Percentiles rank a stretch among this genome's conserved stretches.
phyloP scores from a whole-genome alignment of 2,113 vertebrate species.

The Turdus rufiventris region DNA sequence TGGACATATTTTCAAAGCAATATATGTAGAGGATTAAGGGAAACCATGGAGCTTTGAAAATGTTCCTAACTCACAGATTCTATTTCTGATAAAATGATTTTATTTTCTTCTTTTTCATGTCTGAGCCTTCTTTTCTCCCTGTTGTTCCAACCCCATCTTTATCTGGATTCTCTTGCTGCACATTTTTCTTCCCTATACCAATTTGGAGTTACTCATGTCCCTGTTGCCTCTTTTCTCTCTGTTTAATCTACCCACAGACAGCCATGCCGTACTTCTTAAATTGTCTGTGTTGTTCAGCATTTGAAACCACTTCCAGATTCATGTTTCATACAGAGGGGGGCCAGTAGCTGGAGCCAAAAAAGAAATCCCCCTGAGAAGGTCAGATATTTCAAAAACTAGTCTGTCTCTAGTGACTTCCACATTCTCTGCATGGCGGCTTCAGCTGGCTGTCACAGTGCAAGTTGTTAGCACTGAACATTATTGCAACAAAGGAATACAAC shows the following conservation, averaged over 20 bases:
- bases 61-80: conserved; percentile 9
- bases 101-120: conserved; percentile 27
- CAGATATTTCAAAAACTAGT: neutral
- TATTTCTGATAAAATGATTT: conserved; percentile 22
- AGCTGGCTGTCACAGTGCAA: neutral
- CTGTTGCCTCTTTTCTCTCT: neutral
- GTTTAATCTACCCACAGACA: neutral
- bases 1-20: conserved; percentile 49
- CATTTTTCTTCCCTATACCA: neutral
- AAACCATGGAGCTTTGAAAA: conserved; percentile 27
- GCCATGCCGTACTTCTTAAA: neutral
- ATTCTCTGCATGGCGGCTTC: neutral
- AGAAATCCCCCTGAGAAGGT: neutral
- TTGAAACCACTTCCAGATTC: conserved; percentile 1
- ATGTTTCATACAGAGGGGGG: neutral
- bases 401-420: neutral
- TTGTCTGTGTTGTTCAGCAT: neutral
- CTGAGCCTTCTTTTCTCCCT: neutral
- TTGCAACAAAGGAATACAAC: neutral
- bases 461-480: neutral
- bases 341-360: neutral
- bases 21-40: conserved; percentile 33
- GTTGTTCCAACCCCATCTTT: neutral
- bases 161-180: neutral
- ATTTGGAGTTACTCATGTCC: neutral